Percentiles rank a stretch among this genome's conserved stretches.
Conservation (phyloP, 2,888 invertebrate species). For the Lithophane leautieri region DNA sequence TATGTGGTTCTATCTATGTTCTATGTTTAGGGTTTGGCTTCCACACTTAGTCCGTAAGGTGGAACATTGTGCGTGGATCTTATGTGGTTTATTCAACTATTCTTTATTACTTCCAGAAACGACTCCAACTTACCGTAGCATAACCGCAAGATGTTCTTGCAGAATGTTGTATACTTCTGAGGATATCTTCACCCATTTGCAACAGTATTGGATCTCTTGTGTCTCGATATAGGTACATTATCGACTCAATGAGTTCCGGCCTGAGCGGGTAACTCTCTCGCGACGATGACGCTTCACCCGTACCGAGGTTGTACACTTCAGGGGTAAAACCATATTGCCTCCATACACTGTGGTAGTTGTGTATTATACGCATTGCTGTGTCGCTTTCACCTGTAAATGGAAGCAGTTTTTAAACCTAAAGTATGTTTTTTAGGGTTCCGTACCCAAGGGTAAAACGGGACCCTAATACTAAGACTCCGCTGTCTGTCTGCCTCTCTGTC, state of each 20-base stretch:
- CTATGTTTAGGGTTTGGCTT: too few species aligned
- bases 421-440: too few species aligned
- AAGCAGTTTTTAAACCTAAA: background rate
- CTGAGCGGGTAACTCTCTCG: slow-evolving; percentile 97
- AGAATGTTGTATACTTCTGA: slow-evolving; percentile 97
- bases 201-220: slow-evolving; percentile 98
- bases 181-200: slow-evolving; percentile 97
- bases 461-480: too few species aligned
- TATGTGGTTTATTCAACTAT: background rate
- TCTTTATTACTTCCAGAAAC: background rate
- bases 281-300: slow-evolving; percentile 95
- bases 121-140: slow-evolving; percentile 95
- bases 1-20: background rate
- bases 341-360: slow-evolving; percentile 99
- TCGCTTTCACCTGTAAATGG: slow-evolving; percentile 94
- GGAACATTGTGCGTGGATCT: too few species aligned
- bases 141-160: slow-evolving; percentile 98
- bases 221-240: slow-evolving; percentile 98
- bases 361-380: slow-evolving; percentile 97
- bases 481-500: too few species aligned
- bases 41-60: too few species aligned
- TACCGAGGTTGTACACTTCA: slow-evolving; percentile 98
- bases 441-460: too few species aligned
- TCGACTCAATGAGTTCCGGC: slow-evolving; percentile 98
- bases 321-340: slow-evolving; percentile 99